Evolutionary conservation across 2,113 vertebrate genomes (phyloP).

Genomic region (Bubo blakistoni): DNA sequence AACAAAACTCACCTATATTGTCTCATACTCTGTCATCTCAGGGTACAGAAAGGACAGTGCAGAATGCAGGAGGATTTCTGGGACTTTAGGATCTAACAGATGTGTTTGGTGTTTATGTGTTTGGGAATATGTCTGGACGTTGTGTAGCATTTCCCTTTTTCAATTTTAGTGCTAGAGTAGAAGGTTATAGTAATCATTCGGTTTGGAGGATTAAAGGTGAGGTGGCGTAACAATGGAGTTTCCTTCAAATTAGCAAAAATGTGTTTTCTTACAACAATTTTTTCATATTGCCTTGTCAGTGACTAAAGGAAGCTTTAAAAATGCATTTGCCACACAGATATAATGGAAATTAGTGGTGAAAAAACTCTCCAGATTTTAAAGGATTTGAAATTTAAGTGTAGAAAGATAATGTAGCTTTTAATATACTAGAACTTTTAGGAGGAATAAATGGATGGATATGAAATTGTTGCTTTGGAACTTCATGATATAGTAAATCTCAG

Average conservation of each 20-base stretch:
- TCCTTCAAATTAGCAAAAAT: not conserved
- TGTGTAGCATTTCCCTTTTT: not conserved
- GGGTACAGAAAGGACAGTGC: not conserved
- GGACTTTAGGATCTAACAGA: not conserved
- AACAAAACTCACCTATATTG: not conserved
- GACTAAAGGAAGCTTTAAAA: not conserved
- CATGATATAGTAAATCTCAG: not conserved
- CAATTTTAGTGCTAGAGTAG: not conserved
- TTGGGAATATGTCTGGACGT: not conserved
- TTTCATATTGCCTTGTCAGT: not conserved
- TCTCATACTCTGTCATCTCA: not conserved
- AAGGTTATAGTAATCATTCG: not conserved
- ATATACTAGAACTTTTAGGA: not conserved
- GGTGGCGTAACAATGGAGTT: not conserved
- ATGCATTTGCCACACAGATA: not conserved
- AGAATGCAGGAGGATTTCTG: not conserved
- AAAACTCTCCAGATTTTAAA: not conserved
- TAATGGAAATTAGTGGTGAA: not conserved
- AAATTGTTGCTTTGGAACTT: constrained; percentile 6
- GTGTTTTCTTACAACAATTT: not conserved
- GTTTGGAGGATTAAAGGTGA: not conserved
- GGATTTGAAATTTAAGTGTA: not conserved
- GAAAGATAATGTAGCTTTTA: not conserved
- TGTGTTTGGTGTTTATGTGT: not conserved
- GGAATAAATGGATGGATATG: not conserved